Percentiles rank a stretch among this genome's conserved stretches.
Conservation (phyloP, 2,797 vertebrate species). For the Hipposideros larvatus region DNA sequence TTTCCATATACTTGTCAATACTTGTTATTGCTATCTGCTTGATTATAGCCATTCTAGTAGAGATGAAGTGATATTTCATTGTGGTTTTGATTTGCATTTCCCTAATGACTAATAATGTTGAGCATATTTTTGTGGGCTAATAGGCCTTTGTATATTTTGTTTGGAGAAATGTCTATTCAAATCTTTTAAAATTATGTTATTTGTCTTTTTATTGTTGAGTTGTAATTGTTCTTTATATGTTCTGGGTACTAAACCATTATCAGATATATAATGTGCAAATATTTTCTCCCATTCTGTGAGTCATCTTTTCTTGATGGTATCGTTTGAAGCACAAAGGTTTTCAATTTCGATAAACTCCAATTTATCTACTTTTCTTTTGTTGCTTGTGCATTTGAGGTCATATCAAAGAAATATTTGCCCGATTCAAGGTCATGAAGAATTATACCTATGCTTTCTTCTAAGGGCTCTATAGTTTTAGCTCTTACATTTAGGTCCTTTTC, state of each 20-base stretch:
- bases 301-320: neutral
- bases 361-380: neutral
- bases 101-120: neutral
- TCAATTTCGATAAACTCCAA: neutral
- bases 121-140: neutral
- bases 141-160: neutral
- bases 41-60: neutral
- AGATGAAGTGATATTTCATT: neutral
- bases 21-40: neutral
- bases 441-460: neutral
- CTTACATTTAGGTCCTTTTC: neutral
- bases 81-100: neutral
- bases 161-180: neutral
- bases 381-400: neutral
- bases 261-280: neutral
- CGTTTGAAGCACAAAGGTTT: neutral
- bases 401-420: neutral
- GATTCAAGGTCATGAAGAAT: neutral
- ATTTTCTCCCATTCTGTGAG: neutral
- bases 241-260: neutral
- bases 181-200: neutral
- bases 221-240: slow-evolving; percentile 1
- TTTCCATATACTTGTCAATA: neutral
- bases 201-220: neutral
- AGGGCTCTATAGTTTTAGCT: neutral